Conservation (phyloP, 2,113 vertebrate genomes). For the Corythoichthys intestinalis region DNA sequence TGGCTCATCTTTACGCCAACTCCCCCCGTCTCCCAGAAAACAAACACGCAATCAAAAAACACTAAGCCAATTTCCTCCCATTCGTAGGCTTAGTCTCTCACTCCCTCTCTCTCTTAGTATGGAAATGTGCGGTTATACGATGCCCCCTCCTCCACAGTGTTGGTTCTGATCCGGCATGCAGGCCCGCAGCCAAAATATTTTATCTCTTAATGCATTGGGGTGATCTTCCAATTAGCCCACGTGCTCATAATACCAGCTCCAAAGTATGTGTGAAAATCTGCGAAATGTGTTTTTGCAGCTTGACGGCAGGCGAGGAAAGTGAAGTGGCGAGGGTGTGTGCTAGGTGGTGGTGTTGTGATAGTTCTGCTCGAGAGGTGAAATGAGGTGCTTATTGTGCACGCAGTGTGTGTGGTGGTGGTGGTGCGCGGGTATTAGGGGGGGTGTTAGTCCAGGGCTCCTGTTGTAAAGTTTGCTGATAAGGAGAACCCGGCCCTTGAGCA, state of each 20-base stretch:
- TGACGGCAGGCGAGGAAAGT: slow-evolving; percentile 70
- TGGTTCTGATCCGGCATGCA: slow-evolving; percentile 97
- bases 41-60: slow-evolving; percentile 74
- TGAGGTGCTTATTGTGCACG: slow-evolving; percentile 99
- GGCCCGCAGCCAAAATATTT: slow-evolving; percentile 99
- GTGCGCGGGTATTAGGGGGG: slow-evolving; percentile 89
- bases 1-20: slow-evolving; percentile 56
- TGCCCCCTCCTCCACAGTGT: slow-evolving; percentile 90
- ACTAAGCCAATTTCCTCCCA: slow-evolving; percentile 74
- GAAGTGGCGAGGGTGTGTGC: slow-evolving; percentile 70
- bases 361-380: slow-evolving; percentile 99
- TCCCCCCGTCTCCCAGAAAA: slow-evolving; percentile 59
- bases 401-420: slow-evolving; percentile 70
- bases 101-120: slow-evolving; percentile 90
- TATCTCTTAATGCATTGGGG: slow-evolving; percentile 99
- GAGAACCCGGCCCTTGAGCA: slow-evolving; percentile 99
- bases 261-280: slow-evolving; percentile 25
- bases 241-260: slow-evolving; percentile 87
- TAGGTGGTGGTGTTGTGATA: slow-evolving; percentile 78
- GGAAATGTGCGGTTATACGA: slow-evolving; percentile 99
- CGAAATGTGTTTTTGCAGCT: slow-evolving; percentile 43
- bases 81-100: slow-evolving; percentile 52
- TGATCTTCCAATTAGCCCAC: slow-evolving; percentile 99
- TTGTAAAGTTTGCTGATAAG: slow-evolving; percentile 99
- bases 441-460: slow-evolving; percentile 93